Base-by-base conservation (phyloP, 2,888 invertebrate species). In the Drepanosiphum platanoidis region DNA sequence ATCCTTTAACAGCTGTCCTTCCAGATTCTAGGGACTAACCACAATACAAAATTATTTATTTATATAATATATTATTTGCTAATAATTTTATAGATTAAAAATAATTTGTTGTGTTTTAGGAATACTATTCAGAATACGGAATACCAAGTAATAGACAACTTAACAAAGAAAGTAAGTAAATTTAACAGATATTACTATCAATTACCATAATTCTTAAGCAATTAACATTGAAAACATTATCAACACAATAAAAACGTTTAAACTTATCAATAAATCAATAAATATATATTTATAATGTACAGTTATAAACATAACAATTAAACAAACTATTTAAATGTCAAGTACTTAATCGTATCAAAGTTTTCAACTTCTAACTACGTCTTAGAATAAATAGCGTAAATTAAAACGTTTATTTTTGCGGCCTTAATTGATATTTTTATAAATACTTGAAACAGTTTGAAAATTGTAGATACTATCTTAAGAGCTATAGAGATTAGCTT, bases 101-200 rank as follows among this genome's bases (percentile, higher is more conserved):
- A 46, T 30, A 9, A 42, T 42, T 52, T 70, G 68, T 36, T 15
- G 1, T 27, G 0, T 84, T 77, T 68, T 27, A 84, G 83, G 83
- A 84, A 66, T 84, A 84, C 30, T 84, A 84, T 68, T 75, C 83
- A 22, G 83, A 84, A 27, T 84, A 84, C 22, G 75, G 83, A 52
- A 84, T 84, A 75, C 83, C 83, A 27, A 75, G 46, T 5, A 68
- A 58, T 52, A 84, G 83, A 75, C 83, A 84, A 46, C 22, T 84
- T 9, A 68, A 84, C n/a, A 75, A 75, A 84, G 66, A 74, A 75
- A 75, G 83, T 84, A 68, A 84, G 83, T 61, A 22, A 15, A 52
- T 18, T 22, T 52, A 52, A 52, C 52, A 52, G 22, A 52, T 52
- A 52, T 3, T 52, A 52, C 0, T 5, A 18, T 1, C 8, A 22